These are phyloP conservation scores for Cheilinus undulatus DNA, from an alignment of 2,113 vertebrate species.

Conservation along the genomic window DNA sequence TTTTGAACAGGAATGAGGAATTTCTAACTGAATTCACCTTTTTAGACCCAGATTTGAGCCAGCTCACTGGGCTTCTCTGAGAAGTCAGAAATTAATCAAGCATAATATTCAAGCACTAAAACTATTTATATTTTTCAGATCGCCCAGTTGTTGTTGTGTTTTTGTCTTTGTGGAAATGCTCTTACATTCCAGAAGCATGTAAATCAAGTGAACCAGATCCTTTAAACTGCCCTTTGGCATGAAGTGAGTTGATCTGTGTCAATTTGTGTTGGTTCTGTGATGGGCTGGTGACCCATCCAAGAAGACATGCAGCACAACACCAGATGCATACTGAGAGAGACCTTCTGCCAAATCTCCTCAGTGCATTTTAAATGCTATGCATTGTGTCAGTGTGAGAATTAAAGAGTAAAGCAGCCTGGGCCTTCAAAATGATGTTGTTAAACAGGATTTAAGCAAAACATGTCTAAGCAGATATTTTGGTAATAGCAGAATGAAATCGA, in stretches of 20 bases:
- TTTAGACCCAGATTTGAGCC: too few relatives aligned
- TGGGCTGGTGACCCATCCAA: constrained; percentile 41
- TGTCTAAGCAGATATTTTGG: too few relatives aligned
- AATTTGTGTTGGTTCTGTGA: constrained; percentile 33
- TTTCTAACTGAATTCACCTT: too few relatives aligned
- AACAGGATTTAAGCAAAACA: too few relatives aligned
- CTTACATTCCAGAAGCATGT: constrained; percentile 11
- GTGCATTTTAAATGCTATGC: neutral
- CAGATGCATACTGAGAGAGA: constrained; percentile 14
- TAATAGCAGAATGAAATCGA: too few relatives aligned
- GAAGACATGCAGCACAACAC: constrained; percentile 19
- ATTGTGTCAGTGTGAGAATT: neutral
- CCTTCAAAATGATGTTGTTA: too few relatives aligned
- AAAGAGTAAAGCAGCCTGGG: neutral
- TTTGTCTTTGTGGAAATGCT: neutral
- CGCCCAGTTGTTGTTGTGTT: too few relatives aligned
- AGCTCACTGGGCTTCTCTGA: too few relatives aligned
- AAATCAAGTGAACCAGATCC: constrained; percentile 16
- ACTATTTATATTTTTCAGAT: too few relatives aligned
- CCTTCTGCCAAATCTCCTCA: neutral
- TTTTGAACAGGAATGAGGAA: too few relatives aligned
- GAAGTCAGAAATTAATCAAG: too few relatives aligned
- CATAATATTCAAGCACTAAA: too few relatives aligned
- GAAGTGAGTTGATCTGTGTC: constrained; percentile 36
- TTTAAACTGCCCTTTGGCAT: constrained; percentile 27